These are phyloP conservation scores for Dicentrarchus labrax DNA, from an alignment of 2,113 vertebrate species.

Conservation along the genomic window DNA sequence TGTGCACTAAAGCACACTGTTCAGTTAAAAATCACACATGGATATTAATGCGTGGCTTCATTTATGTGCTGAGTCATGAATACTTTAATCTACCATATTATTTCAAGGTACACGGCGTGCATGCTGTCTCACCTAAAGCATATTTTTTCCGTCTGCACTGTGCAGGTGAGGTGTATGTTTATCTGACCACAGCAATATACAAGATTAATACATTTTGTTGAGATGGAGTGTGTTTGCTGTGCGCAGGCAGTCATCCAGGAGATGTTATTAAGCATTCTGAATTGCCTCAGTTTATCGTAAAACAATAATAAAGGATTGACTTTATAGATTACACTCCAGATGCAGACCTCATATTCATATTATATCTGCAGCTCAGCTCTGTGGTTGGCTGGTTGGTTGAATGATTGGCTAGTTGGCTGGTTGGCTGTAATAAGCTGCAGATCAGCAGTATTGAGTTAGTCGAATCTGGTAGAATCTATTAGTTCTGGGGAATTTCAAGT, in stretches of 20 bases:
- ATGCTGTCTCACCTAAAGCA: too few relatives aligned
- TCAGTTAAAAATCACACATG: neutral
- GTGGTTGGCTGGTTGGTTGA: constrained; percentile 44
- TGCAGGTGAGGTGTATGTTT: constrained; percentile 14
- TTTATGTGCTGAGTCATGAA: constrained; percentile 18
- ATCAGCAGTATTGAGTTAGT: constrained; percentile 72
- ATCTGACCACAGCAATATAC: constrained; percentile 31
- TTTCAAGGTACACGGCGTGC: neutral
- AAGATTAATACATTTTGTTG: constrained; percentile 25
- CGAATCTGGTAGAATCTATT: constrained; percentile 78
- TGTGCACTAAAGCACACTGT: neutral
- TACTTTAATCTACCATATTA: constrained; percentile 1
- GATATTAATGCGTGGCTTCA: neutral
- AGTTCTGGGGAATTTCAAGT: constrained; percentile 77
- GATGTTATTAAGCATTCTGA: constrained; percentile 41
- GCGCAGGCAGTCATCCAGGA: constrained; percentile 34
- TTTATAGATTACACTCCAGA: constrained; percentile 47
- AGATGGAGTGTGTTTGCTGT: constrained; percentile 19
- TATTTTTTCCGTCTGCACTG: neutral
- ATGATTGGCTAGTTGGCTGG: constrained; percentile 60
- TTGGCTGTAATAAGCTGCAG: constrained; percentile 65
- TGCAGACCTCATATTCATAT: constrained; percentile 33
- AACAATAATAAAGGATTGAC: constrained; percentile 58
- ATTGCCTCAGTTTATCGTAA: constrained; percentile 41
- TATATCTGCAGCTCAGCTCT: constrained; percentile 41